Evolutionary conservation across 2,797 vertebrate species (phyloP), one percentile per base, ranked within the genome.

Genomic region (Cuniculus paca): DNA sequence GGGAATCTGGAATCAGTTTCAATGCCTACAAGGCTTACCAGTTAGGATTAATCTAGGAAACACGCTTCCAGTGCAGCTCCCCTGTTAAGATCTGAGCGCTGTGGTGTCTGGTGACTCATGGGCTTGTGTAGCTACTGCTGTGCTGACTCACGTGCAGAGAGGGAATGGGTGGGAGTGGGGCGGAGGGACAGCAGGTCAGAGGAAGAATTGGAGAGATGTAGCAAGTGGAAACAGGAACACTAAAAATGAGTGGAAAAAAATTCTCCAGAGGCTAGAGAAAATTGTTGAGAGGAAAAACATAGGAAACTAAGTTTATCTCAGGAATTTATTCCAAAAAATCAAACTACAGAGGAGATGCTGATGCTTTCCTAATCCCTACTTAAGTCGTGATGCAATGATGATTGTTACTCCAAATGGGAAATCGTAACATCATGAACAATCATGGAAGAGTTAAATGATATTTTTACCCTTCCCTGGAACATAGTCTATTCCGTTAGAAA

Each of bases 251-350:
- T 56, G 81, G 90, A 70, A 79, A 92, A 56, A 84, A 54, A 63
- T 39, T 74, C 88, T 88, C 74, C 78, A 79, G 87, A 88, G 77
- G 28, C 75, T 74, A 56, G 77, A 88, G 80, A 75, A 82, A 81
- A 84, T 19, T 87, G 34, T 74, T 75, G 68, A 93, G 87, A 88
- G 88, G 83, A 95, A 96, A 89, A 95, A 19, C 52, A 80, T 65
- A 63, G 70, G 75, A 80, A 93, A 92, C 63, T 52, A 77, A 74
- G 63, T 92, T 90, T 92, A 85, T 93, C 77, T 92, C 82, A 54
- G 39, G n/a, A 19, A 86, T 82, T 68, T 80, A 58, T 82, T 96
- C 74, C 92, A 95, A 86, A 48, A 90, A 92, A 42, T 88, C 34
- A 82, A 78, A 65, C 80, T 90, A 52, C 68, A 61, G 48, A 93